Evolutionary conservation across 1,140 invertebrate genomes (phyloP), one percentile per base, ranked within the genome.

Genomic region (Dinothrombium tinctorium): DNA sequence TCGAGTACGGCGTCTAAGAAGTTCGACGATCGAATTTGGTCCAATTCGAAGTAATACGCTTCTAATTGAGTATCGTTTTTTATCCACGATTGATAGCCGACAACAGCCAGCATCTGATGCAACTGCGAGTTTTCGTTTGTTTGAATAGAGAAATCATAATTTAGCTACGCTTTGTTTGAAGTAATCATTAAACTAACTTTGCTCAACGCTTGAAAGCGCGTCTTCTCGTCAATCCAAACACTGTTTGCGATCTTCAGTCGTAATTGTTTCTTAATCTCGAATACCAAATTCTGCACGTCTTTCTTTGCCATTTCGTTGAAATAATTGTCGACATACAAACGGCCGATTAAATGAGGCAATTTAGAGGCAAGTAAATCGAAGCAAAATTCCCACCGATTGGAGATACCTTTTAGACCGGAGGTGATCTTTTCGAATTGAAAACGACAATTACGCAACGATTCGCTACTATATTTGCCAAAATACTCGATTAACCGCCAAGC

Each of bases 221-320:
- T 92, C 51, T 77, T 71, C 2, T 65, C 58, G 51, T 90, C 84
- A 80, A 94, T 89, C 86, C 86, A 94, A 24, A 72, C 67, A 3
- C 87, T 58, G 83, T 74, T 0, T 76, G 81, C 66, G 12, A 51
- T 19, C 3, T 51, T 41, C 11, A 42, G 23, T 11, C 51, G 28
- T 28, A 51, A 51, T 33, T 51, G 47, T 38, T 41, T 44, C 11
- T 48, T 44, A 17, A 51, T 51, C 24, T 52, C 52, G 15, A 43
- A 47, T 3, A 52, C 48, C 50, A 52, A 50, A 32, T 50, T 41
- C 7, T 45, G 19, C 2, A 45, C 41, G 33, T 26, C 26, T 14
- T 56, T 50, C 47, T 64, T 65, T 11, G 62, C 58, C 15, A 54
- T 52, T 42, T 60, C 54, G 37, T 63, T 53, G 51, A 66, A 66